phyloP scores from a whole-genome alignment of 2,113 vertebrate genomes.

The Antechinus flavipes region DNA sequence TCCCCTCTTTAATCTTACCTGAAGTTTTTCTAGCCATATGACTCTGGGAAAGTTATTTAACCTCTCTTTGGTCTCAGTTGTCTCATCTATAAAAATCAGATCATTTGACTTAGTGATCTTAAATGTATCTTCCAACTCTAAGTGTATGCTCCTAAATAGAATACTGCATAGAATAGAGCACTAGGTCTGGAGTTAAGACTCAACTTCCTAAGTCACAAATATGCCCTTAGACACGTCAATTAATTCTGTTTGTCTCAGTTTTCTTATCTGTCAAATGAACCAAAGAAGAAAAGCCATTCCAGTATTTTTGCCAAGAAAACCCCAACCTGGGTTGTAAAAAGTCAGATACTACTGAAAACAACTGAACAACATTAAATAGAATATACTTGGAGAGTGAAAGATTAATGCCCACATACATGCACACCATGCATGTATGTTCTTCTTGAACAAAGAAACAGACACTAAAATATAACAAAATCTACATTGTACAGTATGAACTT shows the following conservation, averaged over 20 bases:
- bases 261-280: background rate
- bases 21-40: background rate
- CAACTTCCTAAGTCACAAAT: background rate
- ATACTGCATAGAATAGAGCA: background rate
- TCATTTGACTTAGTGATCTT: background rate
- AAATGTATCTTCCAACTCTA: background rate
- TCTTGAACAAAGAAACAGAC: background rate
- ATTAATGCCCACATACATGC: background rate
- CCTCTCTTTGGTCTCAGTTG: background rate
- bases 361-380: background rate
- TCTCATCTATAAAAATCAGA: background rate
- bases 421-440: too few species aligned
- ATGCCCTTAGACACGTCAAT: background rate
- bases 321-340: background rate
- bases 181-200: background rate
- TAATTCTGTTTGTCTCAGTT: background rate
- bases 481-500: background rate
- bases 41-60: background rate
- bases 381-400: background rate
- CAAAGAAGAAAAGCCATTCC: background rate
- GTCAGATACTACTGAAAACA: background rate
- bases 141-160: background rate
- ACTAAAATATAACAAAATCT: background rate
- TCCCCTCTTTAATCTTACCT: background rate
- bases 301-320: background rate